Evolutionary conservation across 2,797 vertebrate species (phyloP).

Genomic region (Bovichtus diacanthus): DNA sequence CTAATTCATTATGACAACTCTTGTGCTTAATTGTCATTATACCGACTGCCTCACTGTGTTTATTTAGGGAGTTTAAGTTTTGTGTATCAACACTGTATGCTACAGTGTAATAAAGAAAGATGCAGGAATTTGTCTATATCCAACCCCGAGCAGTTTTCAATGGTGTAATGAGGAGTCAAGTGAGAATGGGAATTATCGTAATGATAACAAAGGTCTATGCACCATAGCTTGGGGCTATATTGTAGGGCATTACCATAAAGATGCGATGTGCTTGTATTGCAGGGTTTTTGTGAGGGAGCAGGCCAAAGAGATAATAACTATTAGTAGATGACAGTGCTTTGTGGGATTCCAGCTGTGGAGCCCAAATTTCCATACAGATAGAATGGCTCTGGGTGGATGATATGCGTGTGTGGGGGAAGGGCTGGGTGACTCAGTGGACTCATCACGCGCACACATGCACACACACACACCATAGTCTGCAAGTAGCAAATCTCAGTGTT

Average conservation of each 20-base stretch:
- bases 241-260: constrained; percentile 88
- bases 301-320: constrained; percentile 99
- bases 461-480: constrained; percentile 18
- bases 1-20: constrained; percentile 52
- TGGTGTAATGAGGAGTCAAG: constrained; percentile 85
- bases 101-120: constrained; percentile 74
- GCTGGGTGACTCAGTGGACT: constrained; percentile 70
- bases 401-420: constrained; percentile 82
- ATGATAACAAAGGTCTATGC: constrained; percentile 87
- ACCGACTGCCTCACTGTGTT: constrained; percentile 28
- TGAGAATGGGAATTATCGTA: constrained; percentile 89
- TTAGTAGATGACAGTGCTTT: constrained; percentile 99
- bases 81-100: constrained; percentile 46
- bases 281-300: constrained; percentile 86
- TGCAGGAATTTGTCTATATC: constrained; percentile 77
- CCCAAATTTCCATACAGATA: constrained; percentile 99
- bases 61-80: constrained; percentile 54
- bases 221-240: constrained; percentile 83
- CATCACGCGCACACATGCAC: constrained; percentile 13
- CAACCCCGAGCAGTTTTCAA: constrained; percentile 77
- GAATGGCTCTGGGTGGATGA: constrained; percentile 98
- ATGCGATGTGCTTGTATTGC: constrained; percentile 87
- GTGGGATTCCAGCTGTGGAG: constrained; percentile 97
- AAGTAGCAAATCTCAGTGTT: constrained; percentile 62
- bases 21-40: constrained; percentile 44